Percentiles rank a stretch among this genome's conserved stretches.
Conservation (phyloP, 92 coral and sea anemone species). For the Palythoa caribaeorum region DNA sequence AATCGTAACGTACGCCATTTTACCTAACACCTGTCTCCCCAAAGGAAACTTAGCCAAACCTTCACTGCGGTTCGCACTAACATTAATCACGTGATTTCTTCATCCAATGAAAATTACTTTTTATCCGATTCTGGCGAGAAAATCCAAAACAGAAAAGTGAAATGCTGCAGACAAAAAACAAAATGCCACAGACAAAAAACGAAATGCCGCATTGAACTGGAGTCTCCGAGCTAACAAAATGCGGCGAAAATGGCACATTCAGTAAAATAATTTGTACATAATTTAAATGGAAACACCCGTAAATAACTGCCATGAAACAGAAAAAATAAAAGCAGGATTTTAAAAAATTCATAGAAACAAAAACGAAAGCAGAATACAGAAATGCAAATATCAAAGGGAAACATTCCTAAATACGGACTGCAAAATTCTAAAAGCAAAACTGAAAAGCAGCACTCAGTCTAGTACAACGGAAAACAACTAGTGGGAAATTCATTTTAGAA, state of each 20-base stretch:
- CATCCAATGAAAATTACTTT: conserved; percentile 10
- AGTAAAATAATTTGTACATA: conserved; percentile 8
- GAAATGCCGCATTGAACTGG: conserved; percentile 17
- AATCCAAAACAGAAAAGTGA: conserved; percentile 7
- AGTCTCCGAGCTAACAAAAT: background rate
- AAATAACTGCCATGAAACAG: conserved; percentile 24
- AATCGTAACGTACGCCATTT: background rate
- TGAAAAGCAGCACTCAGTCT: conserved; percentile 27
- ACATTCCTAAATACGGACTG: conserved; percentile 27
- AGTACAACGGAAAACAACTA: conserved; percentile 14
- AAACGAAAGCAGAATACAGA: conserved; percentile 23
- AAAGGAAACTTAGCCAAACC: background rate
- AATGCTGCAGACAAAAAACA: conserved; percentile 10
- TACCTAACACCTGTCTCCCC: too few species aligned
- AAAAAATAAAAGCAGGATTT: conserved; percentile 10
- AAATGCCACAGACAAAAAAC: too few species aligned
- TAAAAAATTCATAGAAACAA: conserved; percentile 1
- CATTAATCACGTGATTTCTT: conserved; percentile 15
- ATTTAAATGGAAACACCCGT: conserved; percentile 13
- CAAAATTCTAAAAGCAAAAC: conserved; percentile 23
- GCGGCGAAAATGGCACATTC: conserved; percentile 1
- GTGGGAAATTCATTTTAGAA: too few species aligned
- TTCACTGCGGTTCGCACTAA: conserved; percentile 6
- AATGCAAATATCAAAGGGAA: conserved; percentile 24
- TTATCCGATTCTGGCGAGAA: conserved; percentile 12